Evolutionary conservation across 2,888 invertebrate species (phyloP).

Genomic region (Agonopterix subpropinquella): DNA sequence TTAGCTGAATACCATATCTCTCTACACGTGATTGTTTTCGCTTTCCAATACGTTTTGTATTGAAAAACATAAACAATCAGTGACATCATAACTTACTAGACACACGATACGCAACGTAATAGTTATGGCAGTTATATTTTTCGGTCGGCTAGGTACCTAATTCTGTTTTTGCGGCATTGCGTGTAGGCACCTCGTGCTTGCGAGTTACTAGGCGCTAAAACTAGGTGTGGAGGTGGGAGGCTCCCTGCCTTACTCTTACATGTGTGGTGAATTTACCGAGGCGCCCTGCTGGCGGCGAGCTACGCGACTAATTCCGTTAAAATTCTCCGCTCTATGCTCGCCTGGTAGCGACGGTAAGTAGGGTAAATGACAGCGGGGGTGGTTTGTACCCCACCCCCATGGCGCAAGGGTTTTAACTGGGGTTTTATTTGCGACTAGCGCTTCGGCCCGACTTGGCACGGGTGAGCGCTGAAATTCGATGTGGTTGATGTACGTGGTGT

Average conservation of each 20-base stretch:
- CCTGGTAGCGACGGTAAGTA: slow-evolving; percentile 62
- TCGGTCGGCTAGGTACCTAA: slow-evolving; percentile 16
- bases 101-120: neutral
- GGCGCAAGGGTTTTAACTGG: slow-evolving; percentile 30
- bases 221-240: slow-evolving; percentile 59
- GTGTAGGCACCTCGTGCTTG: slow-evolving; percentile 54
- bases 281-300: slow-evolving; percentile 66
- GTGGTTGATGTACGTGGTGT: slow-evolving; percentile 22
- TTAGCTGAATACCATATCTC: too few relatives aligned
- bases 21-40: too few relatives aligned
- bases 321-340: slow-evolving; percentile 67
- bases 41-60: too few relatives aligned
- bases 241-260: slow-evolving; percentile 38
- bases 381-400: slow-evolving; percentile 26
- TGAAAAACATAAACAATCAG: too few relatives aligned
- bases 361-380: slow-evolving; percentile 64
- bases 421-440: slow-evolving; percentile 27
- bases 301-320: slow-evolving; percentile 72
- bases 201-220: slow-evolving; percentile 60
- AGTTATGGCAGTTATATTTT: neutral
- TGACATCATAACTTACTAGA: neutral
- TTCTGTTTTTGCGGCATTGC: slow-evolving; percentile 57
- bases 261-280: slow-evolving; percentile 66
- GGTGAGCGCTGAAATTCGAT: slow-evolving; percentile 16
- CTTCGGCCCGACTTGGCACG: slow-evolving; percentile 39